Evolutionary conservation across 1,140 invertebrate species (phyloP).

Genomic region (Drosophila setifemur): DNA sequence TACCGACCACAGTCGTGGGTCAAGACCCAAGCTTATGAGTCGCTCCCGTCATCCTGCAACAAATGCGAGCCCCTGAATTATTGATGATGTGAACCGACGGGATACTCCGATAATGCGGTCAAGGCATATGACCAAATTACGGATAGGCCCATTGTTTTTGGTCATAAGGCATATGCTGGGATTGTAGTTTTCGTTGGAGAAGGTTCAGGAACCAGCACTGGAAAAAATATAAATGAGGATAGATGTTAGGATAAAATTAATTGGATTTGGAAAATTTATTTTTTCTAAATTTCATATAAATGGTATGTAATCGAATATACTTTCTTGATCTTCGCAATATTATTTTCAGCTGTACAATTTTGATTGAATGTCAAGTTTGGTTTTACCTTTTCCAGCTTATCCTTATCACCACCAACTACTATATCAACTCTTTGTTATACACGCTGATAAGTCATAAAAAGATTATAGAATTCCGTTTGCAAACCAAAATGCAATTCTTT

Average conservation of each 20-base stretch:
- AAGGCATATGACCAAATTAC: constrained; percentile 37
- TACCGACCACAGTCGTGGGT: constrained; percentile 7
- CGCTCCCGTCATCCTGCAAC: constrained; percentile 19
- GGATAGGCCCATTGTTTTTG: constrained; percentile 22
- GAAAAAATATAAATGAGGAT: neutral
- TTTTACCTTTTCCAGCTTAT: constrained; percentile 27
- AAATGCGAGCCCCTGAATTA: constrained; percentile 51
- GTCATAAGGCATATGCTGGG: constrained; percentile 14
- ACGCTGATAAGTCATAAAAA: constrained; percentile 64
- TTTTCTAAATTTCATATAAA: no score
- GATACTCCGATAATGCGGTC: constrained; percentile 38
- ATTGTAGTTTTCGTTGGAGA: neutral
- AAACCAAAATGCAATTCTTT: constrained; percentile 11
- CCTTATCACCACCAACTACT: constrained; percentile 45
- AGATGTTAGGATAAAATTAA: neutral
- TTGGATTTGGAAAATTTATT: neutral
- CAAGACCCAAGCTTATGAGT: constrained; percentile 7
- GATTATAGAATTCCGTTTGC: constrained; percentile 5
- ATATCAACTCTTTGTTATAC: constrained; percentile 39
- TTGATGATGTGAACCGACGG: constrained; percentile 63
- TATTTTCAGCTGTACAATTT: neutral
- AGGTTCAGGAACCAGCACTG: neutral
- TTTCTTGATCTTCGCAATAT: no score
- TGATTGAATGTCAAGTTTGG: neutral
- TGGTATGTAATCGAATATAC: no score